Evolutionary conservation across 2,113 vertebrate species (phyloP).

Genomic region (Lycaon pictus): DNA sequence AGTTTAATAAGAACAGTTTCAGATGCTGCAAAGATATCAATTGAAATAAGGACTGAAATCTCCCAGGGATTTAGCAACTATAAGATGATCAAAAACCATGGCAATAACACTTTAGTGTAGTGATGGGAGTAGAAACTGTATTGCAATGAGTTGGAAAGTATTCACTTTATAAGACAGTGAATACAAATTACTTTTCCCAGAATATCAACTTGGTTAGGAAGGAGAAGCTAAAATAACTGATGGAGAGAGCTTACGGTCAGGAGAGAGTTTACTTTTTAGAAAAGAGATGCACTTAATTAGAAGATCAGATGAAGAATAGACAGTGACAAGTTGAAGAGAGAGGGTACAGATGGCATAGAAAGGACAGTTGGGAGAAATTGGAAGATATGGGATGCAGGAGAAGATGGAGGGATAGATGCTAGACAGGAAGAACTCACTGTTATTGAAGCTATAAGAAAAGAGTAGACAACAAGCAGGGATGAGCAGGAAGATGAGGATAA

Average conservation of each 20-base stretch:
- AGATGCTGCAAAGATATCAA: background rate
- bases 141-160: background rate
- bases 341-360: background rate
- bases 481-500: background rate
- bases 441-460: background rate
- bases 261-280: background rate
- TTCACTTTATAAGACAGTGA: background rate
- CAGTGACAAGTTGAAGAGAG: background rate
- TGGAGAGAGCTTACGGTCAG: background rate
- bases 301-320: background rate
- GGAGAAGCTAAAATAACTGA: background rate
- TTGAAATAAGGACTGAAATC: background rate
- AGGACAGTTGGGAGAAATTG: background rate
- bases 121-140: background rate
- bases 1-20: background rate
- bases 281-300: background rate
- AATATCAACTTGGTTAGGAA: background rate
- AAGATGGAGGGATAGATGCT: background rate
- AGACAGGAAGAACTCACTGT: background rate
- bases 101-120: background rate
- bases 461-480: background rate
- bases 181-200: background rate
- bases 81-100: background rate
- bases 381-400: background rate
- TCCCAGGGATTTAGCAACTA: background rate